Base-by-base conservation (phyloP, 2,888 invertebrate genomes). In the Agrochola macilenta region DNA sequence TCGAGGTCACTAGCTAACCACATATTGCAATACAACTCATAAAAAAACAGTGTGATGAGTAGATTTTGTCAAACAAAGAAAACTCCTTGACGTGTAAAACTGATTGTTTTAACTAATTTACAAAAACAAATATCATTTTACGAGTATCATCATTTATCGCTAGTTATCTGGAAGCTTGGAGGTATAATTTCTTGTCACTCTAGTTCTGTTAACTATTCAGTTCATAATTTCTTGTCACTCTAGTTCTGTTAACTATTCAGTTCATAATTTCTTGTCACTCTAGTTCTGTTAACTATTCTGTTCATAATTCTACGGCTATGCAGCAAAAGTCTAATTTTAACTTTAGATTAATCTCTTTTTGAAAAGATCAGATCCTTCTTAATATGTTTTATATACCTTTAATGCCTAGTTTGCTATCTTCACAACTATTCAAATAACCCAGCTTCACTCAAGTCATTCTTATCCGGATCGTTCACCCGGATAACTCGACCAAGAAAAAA, bases 401-500 rank as follows among this genome's bases (percentile, higher is more conserved):
- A 23, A 26, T 54, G 26, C 20, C 17, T 23, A 2, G 9, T 52
- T 30, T 35, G 2, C 14, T 23, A 65, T 17, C 54, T 63, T 23
- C 12, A 57, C 23, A 57, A 57, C 63, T 46, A 26, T 46, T 78
- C n/a, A 78, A 57, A 39, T 17, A 52, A 46, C 5, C 14, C 8
- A 78, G 23, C 14, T 43, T 57, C 9, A 35, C 43, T 46, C 0
- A 8, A 35, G 7, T 58, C 5, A 58, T 64, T 35, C 14, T 46
- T 58, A 68, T 52, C 43, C 52, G 49, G n/a, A 9, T 23, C 39
- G 20, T 49, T 49, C 46, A 49, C 4, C 61, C n/a, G 14, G 76
- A 46, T 58, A 69, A 14, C 7, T 20, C 1, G 14, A 52, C 3
- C 17, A 20, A 64, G 14, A 68, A 81, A 63, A 73, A 78, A 43